These are phyloP conservation scores for Tipula confusa DNA, from an alignment of 2,888 invertebrate species.

Conservation along the genomic window DNA sequence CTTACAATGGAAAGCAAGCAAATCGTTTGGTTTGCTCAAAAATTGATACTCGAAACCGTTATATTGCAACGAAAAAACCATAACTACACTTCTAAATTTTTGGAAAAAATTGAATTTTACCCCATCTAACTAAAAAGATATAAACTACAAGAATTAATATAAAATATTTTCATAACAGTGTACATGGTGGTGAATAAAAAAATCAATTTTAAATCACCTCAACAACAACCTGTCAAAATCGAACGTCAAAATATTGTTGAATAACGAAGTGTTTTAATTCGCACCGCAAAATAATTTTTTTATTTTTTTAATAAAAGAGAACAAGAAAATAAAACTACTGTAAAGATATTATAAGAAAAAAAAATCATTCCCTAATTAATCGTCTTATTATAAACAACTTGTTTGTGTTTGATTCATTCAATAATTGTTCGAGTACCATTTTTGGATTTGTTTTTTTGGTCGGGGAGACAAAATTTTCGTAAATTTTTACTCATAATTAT, in stretches of 20 bases:
- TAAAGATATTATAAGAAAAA: not conserved
- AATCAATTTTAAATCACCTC: not conserved
- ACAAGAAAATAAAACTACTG: not conserved
- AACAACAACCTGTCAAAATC: not conserved
- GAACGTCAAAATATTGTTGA: not conserved
- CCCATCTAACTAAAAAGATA: not conserved
- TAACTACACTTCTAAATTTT: not conserved
- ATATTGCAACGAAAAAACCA: no score
- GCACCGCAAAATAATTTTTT: not conserved
- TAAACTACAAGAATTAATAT: not conserved
- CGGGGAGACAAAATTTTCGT: not conserved
- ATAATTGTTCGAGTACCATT: not conserved
- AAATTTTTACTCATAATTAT: not conserved
- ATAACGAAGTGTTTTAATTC: not conserved
- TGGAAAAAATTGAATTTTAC: not conserved
- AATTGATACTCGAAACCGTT: no score
- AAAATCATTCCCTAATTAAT: constrained; percentile 5
- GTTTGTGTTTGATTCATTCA: not conserved
- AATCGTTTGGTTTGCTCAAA: no score
- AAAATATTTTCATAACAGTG: not conserved
- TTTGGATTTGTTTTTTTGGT: not conserved
- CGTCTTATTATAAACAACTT: not conserved
- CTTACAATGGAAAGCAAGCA: no score
- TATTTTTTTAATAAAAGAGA: constrained; percentile 13
- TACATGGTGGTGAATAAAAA: not conserved